These are phyloP conservation scores for Myioborus melanocephalus DNA, from an alignment of 2,797 vertebrate genomes.

Conservation along the genomic window DNA sequence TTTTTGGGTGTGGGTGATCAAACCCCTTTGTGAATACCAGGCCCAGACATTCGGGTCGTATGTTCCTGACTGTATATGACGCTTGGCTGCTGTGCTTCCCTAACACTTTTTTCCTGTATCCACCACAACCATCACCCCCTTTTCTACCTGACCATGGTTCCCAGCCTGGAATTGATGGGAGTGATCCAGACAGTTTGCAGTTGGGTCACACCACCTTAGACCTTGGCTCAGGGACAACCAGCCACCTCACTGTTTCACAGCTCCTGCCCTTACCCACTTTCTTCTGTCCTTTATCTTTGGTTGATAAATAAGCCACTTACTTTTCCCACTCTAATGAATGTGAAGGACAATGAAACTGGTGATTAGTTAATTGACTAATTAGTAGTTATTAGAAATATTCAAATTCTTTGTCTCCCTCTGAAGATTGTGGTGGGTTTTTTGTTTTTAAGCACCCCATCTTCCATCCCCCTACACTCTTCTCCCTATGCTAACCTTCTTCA, in stretches of 20 bases:
- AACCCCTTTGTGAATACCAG: neutral
- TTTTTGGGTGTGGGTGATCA: neutral
- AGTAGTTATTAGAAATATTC: neutral
- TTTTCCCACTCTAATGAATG: neutral
- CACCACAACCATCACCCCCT: neutral
- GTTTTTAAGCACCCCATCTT: fast-evolving
- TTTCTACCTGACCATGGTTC: neutral
- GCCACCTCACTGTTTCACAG: neutral
- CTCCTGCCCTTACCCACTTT: neutral
- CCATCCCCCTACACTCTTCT: neutral
- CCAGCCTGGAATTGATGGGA: neutral
- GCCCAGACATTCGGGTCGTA: neutral
- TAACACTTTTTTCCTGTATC: neutral
- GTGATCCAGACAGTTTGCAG: neutral
- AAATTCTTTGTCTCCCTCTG: neutral
- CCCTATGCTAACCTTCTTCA: neutral
- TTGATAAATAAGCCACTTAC: neutral
- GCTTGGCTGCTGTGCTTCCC: neutral
- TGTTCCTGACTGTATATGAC: neutral
- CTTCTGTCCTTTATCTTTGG: neutral
- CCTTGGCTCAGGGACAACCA: neutral
- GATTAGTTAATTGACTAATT: neutral
- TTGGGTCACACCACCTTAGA: neutral
- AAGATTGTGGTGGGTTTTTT: neutral
- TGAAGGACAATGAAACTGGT: neutral